Conservation (phyloP, 2,888 invertebrate species). For the Drosophila incognita region DNA sequence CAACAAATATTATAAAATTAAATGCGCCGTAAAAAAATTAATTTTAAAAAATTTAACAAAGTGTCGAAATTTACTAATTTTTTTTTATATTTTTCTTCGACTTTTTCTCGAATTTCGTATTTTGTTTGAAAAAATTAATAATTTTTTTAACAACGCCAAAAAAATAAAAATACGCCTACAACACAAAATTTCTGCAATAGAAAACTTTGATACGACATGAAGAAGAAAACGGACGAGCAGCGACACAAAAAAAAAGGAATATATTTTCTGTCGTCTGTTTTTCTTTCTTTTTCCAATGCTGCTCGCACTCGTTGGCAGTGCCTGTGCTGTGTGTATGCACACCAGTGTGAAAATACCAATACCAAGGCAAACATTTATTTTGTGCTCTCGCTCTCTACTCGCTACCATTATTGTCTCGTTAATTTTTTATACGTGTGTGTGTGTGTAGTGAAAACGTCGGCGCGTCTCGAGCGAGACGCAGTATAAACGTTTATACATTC, state of each 20-base stretch:
- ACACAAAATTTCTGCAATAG: conserved; percentile 82
- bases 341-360: conserved; percentile 62
- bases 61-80: conserved; percentile 37
- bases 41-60: conserved; percentile 46
- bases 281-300: conserved; percentile 84
- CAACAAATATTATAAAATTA: conserved; percentile 75
- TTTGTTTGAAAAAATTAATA: conserved; percentile 68
- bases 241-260: conserved; percentile 80
- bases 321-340: conserved; percentile 66
- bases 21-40: conserved; percentile 40
- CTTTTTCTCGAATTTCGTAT: conserved; percentile 76
- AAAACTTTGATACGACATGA: conserved; percentile 84
- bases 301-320: conserved; percentile 78
- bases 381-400: conserved; percentile 62
- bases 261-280: conserved; percentile 83
- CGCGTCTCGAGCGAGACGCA: conserved; percentile 49
- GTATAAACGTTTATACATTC: conserved; percentile 48
- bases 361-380: conserved; percentile 48
- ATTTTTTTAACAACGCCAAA: conserved; percentile 64
- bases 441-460: conserved; percentile 64
- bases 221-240: conserved; percentile 82
- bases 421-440: conserved; percentile 33
- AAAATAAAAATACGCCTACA: conserved; percentile 66
- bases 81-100: conserved; percentile 67
- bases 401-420: conserved; percentile 57